Conservation (phyloP, 2,113 vertebrate genomes). For the Lepisosteus osseus region DNA sequence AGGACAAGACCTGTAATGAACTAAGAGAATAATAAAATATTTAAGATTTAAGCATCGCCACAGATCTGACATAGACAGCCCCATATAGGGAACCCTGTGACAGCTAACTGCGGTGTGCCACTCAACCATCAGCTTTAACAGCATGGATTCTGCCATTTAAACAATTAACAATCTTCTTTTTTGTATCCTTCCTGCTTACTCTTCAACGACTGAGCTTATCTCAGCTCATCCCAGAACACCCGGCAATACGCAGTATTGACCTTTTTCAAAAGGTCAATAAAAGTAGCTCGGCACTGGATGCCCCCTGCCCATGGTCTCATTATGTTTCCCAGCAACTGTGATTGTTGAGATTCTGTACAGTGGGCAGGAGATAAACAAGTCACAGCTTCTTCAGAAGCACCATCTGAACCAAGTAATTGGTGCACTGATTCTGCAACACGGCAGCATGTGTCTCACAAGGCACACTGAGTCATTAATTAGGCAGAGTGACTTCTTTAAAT, state of each 20-base stretch:
- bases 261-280: constrained; percentile 2
- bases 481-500: too few species aligned
- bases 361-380: not conserved
- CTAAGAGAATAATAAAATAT: not conserved
- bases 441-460: too few species aligned
- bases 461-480: too few species aligned
- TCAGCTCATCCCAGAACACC: not conserved
- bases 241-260: not conserved
- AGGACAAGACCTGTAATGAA: too few species aligned
- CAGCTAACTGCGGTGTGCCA: not conserved
- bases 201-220: not conserved
- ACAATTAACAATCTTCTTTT: not conserved
- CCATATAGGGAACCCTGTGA: not conserved
- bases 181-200: not conserved
- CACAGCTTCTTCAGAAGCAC: not conserved
- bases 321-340: not conserved
- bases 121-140: not conserved
- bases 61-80: not conserved
- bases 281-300: not conserved
- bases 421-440: too few species aligned
- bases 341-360: not conserved
- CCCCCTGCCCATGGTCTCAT: not conserved
- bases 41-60: not conserved
- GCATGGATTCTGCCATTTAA: not conserved
- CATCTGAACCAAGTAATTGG: too few species aligned